Conservation (phyloP, 2,888 invertebrate genomes). For the Loripinus fragilis region DNA sequence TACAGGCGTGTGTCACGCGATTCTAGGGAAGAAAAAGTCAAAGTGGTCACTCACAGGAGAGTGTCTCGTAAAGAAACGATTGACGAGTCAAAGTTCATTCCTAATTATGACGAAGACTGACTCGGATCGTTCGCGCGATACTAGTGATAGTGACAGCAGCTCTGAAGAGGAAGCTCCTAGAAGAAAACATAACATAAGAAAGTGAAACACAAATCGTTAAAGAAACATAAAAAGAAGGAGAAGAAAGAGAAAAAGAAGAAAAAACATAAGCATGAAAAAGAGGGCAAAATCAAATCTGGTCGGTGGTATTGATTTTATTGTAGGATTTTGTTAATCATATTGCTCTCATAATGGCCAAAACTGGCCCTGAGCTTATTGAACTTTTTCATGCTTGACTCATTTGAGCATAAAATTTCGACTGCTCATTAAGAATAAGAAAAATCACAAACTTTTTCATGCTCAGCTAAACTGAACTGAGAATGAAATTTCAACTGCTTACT, state of each 20-base stretch:
- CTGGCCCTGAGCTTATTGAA: too few relatives aligned
- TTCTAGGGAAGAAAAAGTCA: conserved; percentile 6
- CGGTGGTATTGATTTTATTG: conserved; percentile 5
- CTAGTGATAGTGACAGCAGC: conserved; percentile 51
- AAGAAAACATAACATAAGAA: conserved; percentile 67
- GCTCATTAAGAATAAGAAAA: too few relatives aligned
- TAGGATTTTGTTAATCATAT: too few relatives aligned
- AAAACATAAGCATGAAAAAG: conserved; percentile 46
- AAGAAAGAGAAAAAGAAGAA: conserved; percentile 64
- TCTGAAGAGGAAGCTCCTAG: conserved; percentile 47
- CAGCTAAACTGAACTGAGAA: too few relatives aligned
- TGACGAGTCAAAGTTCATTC: conserved; percentile 79
- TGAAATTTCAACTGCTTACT: too few relatives aligned
- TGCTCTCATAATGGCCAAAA: too few relatives aligned
- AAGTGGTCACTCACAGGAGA: conserved; percentile 3
- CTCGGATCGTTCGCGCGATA: conserved; percentile 47
- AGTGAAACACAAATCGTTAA: conserved; percentile 65
- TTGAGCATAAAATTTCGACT: too few relatives aligned
- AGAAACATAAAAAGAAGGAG: conserved; percentile 69
- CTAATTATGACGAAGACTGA: conserved; percentile 75
- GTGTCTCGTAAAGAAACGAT: conserved; percentile 73
- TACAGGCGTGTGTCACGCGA: conserved; percentile 24
- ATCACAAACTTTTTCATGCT: too few relatives aligned
- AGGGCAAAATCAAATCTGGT: background rate
- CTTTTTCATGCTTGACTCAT: too few relatives aligned